phyloP scores from a whole-genome alignment of 1,140 invertebrate species.

The Drosophila novamexicana region DNA sequence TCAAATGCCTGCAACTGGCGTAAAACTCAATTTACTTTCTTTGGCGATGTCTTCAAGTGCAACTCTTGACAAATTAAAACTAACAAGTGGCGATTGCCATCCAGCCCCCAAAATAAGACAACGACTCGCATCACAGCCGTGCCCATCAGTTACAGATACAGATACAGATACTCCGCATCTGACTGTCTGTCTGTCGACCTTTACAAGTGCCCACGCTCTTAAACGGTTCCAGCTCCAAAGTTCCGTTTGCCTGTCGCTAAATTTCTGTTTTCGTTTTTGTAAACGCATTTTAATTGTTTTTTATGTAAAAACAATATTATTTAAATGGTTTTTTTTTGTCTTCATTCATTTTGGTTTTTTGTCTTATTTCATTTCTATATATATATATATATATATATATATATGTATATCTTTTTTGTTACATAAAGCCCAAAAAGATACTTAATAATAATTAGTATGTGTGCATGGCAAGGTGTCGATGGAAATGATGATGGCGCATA shows the following conservation, averaged over 20 bases:
- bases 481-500: conserved; percentile 42
- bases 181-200: conserved; percentile 41
- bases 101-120: background rate
- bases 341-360: conserved; percentile 33
- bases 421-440: conserved; percentile 74
- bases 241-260: conserved; percentile 39
- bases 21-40: conserved; percentile 76
- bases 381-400: background rate
- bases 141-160: conserved; percentile 53
- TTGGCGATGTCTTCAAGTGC: conserved; percentile 63
- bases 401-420: conserved; percentile 32
- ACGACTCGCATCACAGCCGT: conserved; percentile 23
- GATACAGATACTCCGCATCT: conserved; percentile 19
- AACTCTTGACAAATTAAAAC: conserved; percentile 80
- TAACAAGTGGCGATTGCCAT: conserved; percentile 68
- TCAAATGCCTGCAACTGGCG: background rate
- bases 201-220: conserved; percentile 59
- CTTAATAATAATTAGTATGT: conserved; percentile 79
- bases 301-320: conserved; percentile 79
- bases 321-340: conserved; percentile 66
- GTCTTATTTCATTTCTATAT: conserved; percentile 10
- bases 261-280: conserved; percentile 45
- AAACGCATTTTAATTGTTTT: conserved; percentile 68
- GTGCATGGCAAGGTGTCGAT: conserved; percentile 67
- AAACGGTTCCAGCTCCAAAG: conserved; percentile 30